These are phyloP conservation scores for Agrotis clavis DNA, from an alignment of 2,888 invertebrate species.

Conservation along the genomic window DNA sequence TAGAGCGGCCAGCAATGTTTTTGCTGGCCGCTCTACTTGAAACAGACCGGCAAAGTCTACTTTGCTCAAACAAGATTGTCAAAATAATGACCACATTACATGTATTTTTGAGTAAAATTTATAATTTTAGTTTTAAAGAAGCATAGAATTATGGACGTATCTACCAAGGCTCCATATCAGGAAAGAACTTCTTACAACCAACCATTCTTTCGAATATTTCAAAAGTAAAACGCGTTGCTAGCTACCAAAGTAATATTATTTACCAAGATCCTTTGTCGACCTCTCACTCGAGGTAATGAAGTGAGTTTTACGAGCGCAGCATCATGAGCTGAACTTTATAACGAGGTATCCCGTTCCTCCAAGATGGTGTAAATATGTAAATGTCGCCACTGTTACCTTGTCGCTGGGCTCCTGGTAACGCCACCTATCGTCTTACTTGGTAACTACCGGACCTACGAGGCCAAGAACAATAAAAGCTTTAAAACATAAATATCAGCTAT, in stretches of 20 bases:
- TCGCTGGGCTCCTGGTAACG: conserved; percentile 1
- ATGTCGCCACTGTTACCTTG: conserved; percentile 46
- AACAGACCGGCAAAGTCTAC: too few relatives aligned
- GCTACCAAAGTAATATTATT: neutral
- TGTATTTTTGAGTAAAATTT: too few relatives aligned
- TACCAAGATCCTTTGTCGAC: conserved; percentile 17
- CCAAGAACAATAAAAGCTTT: too few relatives aligned
- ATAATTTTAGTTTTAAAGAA: too few relatives aligned
- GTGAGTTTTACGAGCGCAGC: conserved; percentile 48
- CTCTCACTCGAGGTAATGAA: conserved; percentile 35
- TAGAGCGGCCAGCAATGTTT: too few relatives aligned
- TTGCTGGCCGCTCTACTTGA: too few relatives aligned
- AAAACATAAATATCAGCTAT: too few relatives aligned
- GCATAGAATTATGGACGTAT: too few relatives aligned
- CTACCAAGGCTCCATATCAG: too few relatives aligned
- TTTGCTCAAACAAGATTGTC: too few relatives aligned
- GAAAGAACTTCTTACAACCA: neutral
- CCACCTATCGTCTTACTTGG: conserved; percentile 22
- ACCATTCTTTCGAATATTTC: neutral
- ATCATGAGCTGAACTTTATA: conserved; percentile 61
- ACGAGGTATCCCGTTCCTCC: conserved; percentile 58
- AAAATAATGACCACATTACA: too few relatives aligned
- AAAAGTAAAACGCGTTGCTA: neutral
- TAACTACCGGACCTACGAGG: conserved; percentile 5
- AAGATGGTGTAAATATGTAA: conserved; percentile 56